phyloP scores from a whole-genome alignment of 1,140 invertebrate genomes.

The Sycophila sp. region DNA sequence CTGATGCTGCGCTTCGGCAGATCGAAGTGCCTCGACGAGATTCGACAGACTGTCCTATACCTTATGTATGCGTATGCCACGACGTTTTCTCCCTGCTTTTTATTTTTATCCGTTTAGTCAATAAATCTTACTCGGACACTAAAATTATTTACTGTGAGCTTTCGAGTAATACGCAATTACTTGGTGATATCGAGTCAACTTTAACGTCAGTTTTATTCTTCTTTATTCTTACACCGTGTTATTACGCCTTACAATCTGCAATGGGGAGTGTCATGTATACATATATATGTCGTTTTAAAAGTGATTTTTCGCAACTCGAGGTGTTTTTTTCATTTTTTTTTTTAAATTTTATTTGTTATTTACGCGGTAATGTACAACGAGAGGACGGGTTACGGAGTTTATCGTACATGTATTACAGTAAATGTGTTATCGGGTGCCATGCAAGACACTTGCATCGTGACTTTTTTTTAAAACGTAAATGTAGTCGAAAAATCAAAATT shows the following conservation, averaged over 20 bases:
- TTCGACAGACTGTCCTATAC: too few relatives aligned
- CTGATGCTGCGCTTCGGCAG: too few relatives aligned
- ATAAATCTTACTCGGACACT: too few relatives aligned
- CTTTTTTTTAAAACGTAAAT: too few relatives aligned
- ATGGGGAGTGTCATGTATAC: background rate
- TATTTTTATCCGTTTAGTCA: background rate
- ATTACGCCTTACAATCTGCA: constrained; percentile 10
- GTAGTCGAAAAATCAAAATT: too few relatives aligned
- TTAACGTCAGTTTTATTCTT: background rate
- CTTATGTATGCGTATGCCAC: too few relatives aligned
- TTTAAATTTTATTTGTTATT: background rate
- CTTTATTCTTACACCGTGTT: constrained; percentile 21
- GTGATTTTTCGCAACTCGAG: background rate
- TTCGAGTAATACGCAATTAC: constrained; percentile 24
- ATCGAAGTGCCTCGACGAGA: too few relatives aligned
- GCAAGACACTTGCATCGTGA: too few relatives aligned
- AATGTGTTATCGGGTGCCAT: background rate
- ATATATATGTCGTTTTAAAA: background rate
- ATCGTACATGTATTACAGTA: constrained; percentile 3
- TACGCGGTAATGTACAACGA: constrained; percentile 10
- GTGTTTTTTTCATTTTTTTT: background rate
- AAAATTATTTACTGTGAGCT: constrained; percentile 33
- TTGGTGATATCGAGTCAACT: constrained; percentile 17
- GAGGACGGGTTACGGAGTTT: constrained; percentile 11
- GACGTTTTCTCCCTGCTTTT: too few relatives aligned